A percentile compares a stretch with the other conserved stretches of the same genome.
Conservation (phyloP, 2,888 invertebrate genomes). For the Parnassius mnemosyne region DNA sequence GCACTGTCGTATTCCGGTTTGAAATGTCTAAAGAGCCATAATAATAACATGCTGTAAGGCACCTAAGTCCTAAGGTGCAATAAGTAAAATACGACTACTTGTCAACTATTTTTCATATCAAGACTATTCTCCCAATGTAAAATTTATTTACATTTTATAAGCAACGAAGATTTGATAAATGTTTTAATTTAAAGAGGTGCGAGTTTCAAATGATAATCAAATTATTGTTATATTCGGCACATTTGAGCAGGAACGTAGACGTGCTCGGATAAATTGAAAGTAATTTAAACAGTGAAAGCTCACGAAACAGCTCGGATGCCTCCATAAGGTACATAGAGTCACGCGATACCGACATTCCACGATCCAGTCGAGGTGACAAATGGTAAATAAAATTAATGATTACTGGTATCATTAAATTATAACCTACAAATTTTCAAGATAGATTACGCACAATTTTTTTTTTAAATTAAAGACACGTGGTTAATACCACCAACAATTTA, state of each 20-base stretch:
- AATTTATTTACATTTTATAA: no score
- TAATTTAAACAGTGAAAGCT: constrained; percentile 72
- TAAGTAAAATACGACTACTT: no score
- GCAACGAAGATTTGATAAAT: no score
- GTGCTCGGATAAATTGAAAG: constrained; percentile 52
- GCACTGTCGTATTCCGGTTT: no score
- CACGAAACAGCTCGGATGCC: constrained; percentile 60
- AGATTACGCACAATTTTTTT: constrained; percentile 1
- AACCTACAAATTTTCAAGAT: constrained; percentile 43
- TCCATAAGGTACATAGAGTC: constrained; percentile 51
- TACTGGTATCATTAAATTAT: constrained; percentile 57
- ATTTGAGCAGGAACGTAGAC: constrained; percentile 50
- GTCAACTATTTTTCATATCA: no score
- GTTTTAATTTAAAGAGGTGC: constrained; percentile 40
- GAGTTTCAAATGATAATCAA: constrained; percentile 48
- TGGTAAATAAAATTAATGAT: constrained; percentile 74
- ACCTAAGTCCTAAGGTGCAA: no score
- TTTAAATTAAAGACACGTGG: background rate
- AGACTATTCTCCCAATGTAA: no score
- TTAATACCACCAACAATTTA: no score
- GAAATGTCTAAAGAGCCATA: no score
- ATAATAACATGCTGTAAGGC: no score
- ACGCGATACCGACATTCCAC: constrained; percentile 73
- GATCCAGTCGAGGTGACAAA: constrained; percentile 70
- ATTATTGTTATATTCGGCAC: constrained; percentile 64